Percentiles rank a stretch among this genome's conserved stretches.
These are phyloP conservation scores for Sebastes diploproa DNA, from an alignment of 2,797 vertebrate genomes.

Conservation along the genomic window DNA sequence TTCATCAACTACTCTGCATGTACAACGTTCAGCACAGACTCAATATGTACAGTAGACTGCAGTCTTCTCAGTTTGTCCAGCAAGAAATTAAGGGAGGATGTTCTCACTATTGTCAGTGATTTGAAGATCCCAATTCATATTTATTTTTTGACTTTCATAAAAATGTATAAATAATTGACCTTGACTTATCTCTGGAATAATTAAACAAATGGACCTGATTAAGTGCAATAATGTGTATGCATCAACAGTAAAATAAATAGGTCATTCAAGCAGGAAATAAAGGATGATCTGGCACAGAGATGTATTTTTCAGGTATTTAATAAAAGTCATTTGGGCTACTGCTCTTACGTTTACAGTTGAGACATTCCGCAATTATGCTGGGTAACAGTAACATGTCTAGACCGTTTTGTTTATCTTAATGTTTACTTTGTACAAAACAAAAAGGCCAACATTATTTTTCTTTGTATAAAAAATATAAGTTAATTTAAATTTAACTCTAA, in stretches of 20 bases:
- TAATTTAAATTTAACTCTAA: conserved; percentile 89
- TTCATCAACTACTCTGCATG: background rate
- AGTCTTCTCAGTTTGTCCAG: too few relatives aligned
- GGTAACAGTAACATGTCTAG: conserved; percentile 83
- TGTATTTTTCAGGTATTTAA: conserved; percentile 83
- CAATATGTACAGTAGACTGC: background rate
- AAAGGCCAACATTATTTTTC: conserved; percentile 82
- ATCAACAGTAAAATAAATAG: background rate
- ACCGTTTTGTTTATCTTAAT: conserved; percentile 79
- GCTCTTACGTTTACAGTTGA: conserved; percentile 85
- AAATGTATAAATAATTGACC: background rate
- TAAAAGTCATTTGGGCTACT: conserved; percentile 86
- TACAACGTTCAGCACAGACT: background rate
- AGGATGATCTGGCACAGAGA: conserved; percentile 16
- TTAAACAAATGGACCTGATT: background rate
- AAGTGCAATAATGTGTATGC: background rate
- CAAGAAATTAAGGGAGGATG: background rate
- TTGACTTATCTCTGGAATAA: background rate
- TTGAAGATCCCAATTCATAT: background rate
- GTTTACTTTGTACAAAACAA: conserved; percentile 88
- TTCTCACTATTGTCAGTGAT: background rate
- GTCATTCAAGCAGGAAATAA: background rate
- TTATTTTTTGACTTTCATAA: background rate
- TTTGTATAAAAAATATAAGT: conserved; percentile 89
- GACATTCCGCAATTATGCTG: conserved; percentile 84